These are phyloP conservation scores for Sorex fumeus DNA, from an alignment of 2,113 vertebrate genomes.

Conservation along the genomic window DNA sequence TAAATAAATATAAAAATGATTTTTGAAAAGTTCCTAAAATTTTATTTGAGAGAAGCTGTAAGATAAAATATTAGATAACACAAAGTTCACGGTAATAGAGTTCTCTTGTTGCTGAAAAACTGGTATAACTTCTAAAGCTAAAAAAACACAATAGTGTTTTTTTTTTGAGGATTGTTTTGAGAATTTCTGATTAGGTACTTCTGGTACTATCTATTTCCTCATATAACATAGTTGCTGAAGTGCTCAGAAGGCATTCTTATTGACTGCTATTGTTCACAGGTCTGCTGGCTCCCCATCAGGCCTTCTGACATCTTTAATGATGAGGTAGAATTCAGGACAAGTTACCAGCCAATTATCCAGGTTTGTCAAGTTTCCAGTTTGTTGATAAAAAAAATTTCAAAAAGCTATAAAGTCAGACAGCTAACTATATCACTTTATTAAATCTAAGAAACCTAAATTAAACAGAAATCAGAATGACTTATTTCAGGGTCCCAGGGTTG, in stretches of 20 bases:
- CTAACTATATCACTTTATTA: neutral
- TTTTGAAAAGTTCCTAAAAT: neutral
- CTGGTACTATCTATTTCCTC: neutral
- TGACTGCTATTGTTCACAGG: neutral
- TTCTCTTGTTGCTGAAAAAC: neutral
- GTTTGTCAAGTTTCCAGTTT: neutral
- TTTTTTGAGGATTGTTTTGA: neutral
- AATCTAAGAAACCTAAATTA: neutral
- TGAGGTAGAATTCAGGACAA: neutral
- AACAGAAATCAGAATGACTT: constrained; percentile 31
- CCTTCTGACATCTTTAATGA: neutral
- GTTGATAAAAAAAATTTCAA: neutral
- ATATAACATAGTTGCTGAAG: neutral
- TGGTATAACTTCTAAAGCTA: constrained; percentile 38
- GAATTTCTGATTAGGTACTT: neutral
- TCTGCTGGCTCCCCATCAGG: neutral
- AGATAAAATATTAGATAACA: neutral
- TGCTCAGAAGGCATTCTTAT: neutral
- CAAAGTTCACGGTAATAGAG: neutral
- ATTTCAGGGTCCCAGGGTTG: neutral
- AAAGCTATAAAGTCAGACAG: neutral
- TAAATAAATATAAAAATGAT: constrained; percentile 33
- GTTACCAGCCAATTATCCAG: neutral
- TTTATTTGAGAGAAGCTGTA: neutral
- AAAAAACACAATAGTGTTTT: neutral